phyloP scores from a whole-genome alignment of 2,113 vertebrate genomes.

The Pardalotus punctatus region DNA sequence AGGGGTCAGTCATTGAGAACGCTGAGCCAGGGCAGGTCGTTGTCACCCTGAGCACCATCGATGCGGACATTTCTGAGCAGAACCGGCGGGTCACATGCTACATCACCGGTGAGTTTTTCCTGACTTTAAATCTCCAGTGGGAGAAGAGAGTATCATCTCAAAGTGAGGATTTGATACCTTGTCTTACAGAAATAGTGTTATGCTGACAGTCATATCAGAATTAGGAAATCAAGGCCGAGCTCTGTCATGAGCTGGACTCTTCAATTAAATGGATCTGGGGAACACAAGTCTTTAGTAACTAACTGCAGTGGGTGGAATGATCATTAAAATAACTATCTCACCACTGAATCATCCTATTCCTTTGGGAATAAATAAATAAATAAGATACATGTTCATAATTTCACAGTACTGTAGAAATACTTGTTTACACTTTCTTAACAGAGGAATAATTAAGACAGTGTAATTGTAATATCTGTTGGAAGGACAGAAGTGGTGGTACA shows the following conservation, averaged over 20 bases:
- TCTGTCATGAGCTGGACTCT: not conserved
- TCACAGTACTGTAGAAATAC: not conserved
- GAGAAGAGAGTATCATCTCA: not conserved
- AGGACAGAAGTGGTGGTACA: not conserved
- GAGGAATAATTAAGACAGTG: not conserved
- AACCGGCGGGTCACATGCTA: slow-evolving; percentile 92
- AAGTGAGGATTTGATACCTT: not conserved
- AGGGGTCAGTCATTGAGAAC: slow-evolving; percentile 86
- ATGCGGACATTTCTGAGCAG: slow-evolving; percentile 86
- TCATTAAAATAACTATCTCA: not conserved
- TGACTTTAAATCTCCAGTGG: not conserved
- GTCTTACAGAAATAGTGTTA: not conserved
- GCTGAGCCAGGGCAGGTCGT: slow-evolving; percentile 81
- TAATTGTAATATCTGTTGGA: not conserved
- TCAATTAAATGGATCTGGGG: not conserved
- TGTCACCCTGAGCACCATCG: slow-evolving; percentile 82
- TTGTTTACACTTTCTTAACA: not conserved
- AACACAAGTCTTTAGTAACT: not conserved
- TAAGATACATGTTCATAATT: not conserved
- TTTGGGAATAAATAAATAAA: not conserved
- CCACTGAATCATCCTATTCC: not conserved
- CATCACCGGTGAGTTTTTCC: slow-evolving; percentile 85
- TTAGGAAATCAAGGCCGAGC: not conserved
- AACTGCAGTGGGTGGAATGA: not conserved
- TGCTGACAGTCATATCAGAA: not conserved